These are phyloP conservation scores for Alsophila aescularia DNA, from an alignment of 2,888 invertebrate species.

Conservation along the genomic window DNA sequence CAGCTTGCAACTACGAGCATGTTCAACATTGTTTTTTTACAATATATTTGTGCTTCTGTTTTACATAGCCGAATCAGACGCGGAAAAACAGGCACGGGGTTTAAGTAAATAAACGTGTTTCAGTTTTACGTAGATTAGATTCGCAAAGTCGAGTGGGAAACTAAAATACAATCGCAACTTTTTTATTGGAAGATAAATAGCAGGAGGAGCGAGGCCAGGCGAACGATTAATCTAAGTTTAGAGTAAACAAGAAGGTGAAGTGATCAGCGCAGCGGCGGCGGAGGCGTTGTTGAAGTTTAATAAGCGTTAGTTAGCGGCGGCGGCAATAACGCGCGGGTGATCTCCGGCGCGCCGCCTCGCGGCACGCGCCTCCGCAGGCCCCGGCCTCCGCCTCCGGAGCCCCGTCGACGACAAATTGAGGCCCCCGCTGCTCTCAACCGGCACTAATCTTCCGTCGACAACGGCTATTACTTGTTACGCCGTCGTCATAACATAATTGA, in stretches of 20 bases:
- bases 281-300: constrained; percentile 82
- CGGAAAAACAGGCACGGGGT: constrained; percentile 12
- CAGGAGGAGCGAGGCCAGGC: constrained; percentile 58
- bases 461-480: constrained; percentile 35
- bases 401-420: constrained; percentile 54
- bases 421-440: constrained; percentile 44
- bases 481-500: constrained; percentile 22
- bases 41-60: constrained; percentile 4
- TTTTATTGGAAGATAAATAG: constrained; percentile 68
- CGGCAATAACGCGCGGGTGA: constrained; percentile 78
- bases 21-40: constrained; percentile 9
- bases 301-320: constrained; percentile 80
- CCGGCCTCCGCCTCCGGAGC: constrained; percentile 12
- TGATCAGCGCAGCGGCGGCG: constrained; percentile 66
- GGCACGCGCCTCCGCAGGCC: constrained; percentile 20
- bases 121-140: constrained; percentile 28
- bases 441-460: constrained; percentile 43
- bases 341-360: constrained; percentile 61
- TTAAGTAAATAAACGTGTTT: constrained; percentile 24
- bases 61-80: constrained; percentile 10
- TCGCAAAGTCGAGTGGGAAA: constrained; percentile 25
- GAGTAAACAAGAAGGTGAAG: constrained; percentile 82
- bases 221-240: constrained; percentile 83
- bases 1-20: constrained; percentile 7
- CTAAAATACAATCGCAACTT: constrained; percentile 41